Evolutionary conservation across 1,140 invertebrate genomes (phyloP).

Genomic region (Polyergus mexicanus): DNA sequence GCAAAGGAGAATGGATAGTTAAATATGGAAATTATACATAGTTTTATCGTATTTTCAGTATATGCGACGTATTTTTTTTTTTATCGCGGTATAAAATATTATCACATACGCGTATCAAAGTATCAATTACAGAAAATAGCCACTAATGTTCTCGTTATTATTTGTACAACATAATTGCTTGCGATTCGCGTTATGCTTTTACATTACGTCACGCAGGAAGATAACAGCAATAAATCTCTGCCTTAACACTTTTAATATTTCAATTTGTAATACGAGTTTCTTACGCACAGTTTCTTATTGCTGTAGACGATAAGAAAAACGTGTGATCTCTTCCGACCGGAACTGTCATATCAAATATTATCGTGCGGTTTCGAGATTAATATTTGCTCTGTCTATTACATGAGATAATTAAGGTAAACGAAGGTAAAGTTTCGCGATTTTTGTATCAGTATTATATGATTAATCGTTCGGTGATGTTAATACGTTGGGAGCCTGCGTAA

Average conservation of each 20-base stretch:
- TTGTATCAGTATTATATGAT: not conserved
- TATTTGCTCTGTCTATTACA: constrained; percentile 54
- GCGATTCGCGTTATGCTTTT: not conserved
- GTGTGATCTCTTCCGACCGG: constrained; percentile 16
- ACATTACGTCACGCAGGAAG: constrained; percentile 6
- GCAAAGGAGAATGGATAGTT: not conserved
- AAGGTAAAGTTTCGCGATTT: constrained; percentile 34
- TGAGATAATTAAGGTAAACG: constrained; percentile 47
- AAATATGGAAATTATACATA: not conserved
- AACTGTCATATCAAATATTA: constrained; percentile 50
- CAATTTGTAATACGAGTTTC: not conserved
- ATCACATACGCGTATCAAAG: not conserved
- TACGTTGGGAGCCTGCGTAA: not conserved
- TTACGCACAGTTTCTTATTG: constrained; percentile 9
- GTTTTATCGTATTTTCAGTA: constrained; percentile 3
- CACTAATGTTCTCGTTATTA: not conserved
- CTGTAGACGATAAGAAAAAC: constrained; percentile 19
- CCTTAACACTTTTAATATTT: constrained; percentile 7
- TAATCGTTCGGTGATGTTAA: constrained; percentile 10
- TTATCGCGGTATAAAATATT: not conserved
- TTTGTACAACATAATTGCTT: not conserved
- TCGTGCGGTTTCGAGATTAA: constrained; percentile 10
- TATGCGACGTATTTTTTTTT: not conserved
- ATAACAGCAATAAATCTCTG: constrained; percentile 31
- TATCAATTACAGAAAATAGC: not conserved